Conservation (phyloP, 2,888 invertebrate genomes). For the Odontothrips loti region DNA sequence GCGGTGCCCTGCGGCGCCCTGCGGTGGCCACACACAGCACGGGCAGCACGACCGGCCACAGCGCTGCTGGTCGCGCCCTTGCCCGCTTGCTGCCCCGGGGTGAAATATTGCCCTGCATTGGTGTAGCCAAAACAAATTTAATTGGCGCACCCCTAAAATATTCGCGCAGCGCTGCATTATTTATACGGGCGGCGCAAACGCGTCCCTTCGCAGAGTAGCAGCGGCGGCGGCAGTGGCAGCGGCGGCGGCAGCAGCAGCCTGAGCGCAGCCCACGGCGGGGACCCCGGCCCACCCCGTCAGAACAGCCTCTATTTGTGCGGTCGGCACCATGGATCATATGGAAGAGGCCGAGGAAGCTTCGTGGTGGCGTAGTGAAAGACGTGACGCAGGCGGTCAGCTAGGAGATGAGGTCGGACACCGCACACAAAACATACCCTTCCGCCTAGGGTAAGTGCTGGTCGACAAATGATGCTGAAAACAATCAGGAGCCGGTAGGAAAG, state of each 20-base stretch:
- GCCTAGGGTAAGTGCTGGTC: too few species aligned
- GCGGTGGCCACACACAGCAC: neutral
- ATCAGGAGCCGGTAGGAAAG: too few species aligned
- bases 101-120: slow-evolving; percentile 22
- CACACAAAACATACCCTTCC: too few species aligned
- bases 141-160: slow-evolving; percentile 12
- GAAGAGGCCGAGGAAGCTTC: too few species aligned
- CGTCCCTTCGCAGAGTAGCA: neutral
- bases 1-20: neutral
- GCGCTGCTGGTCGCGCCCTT: too few species aligned
- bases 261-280: neutral
- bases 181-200: neutral
- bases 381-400: too few species aligned
- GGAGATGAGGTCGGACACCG: too few species aligned
- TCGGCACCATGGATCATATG: too few species aligned
- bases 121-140: slow-evolving; percentile 25
- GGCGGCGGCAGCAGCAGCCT: neutral
- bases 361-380: too few species aligned
- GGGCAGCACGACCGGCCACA: neutral
- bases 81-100: neutral
- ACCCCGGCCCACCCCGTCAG: too few species aligned
- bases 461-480: too few species aligned
- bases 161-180: neutral
- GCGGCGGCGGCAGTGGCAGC: neutral
- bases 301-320: too few species aligned